Evolutionary conservation across 2,113 vertebrate genomes (phyloP).

Genomic region (Salvator merianae): DNA sequence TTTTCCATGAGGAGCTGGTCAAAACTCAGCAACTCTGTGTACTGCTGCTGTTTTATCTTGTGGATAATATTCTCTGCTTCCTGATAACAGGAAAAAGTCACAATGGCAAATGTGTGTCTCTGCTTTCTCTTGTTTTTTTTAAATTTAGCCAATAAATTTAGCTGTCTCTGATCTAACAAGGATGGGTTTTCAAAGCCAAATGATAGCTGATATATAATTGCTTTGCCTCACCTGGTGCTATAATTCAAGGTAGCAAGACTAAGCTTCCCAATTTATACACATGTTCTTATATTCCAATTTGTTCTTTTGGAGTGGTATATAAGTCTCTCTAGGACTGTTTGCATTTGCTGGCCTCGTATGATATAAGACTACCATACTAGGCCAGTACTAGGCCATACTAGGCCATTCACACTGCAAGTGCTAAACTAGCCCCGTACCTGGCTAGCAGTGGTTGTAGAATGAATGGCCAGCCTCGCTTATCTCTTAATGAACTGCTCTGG

Average conservation of each 20-base stretch:
- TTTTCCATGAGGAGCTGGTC: conserved; percentile 92
- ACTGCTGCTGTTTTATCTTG: conserved; percentile 95
- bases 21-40: conserved; percentile 84
- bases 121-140: conserved; percentile 16
- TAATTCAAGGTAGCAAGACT: not conserved
- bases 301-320: not conserved
- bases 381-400: too few species aligned
- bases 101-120: conserved; percentile 52
- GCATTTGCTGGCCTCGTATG: too few species aligned
- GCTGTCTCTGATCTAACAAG: not conserved
- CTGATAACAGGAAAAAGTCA: conserved; percentile 74
- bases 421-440: too few species aligned
- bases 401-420: too few species aligned
- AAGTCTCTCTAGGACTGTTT: not conserved
- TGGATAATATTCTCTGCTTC: conserved; percentile 93
- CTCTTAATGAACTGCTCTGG: too few species aligned
- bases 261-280: not conserved
- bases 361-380: too few species aligned
- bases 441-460: too few species aligned
- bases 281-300: not conserved
- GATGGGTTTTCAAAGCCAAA: not conserved
- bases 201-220: not conserved
- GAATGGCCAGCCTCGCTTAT: too few species aligned
- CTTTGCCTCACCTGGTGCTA: not conserved
- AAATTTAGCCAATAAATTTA: conserved; percentile 18